These are phyloP conservation scores for Puma concolor DNA, from an alignment of 2,113 vertebrate genomes.

Conservation along the genomic window DNA sequence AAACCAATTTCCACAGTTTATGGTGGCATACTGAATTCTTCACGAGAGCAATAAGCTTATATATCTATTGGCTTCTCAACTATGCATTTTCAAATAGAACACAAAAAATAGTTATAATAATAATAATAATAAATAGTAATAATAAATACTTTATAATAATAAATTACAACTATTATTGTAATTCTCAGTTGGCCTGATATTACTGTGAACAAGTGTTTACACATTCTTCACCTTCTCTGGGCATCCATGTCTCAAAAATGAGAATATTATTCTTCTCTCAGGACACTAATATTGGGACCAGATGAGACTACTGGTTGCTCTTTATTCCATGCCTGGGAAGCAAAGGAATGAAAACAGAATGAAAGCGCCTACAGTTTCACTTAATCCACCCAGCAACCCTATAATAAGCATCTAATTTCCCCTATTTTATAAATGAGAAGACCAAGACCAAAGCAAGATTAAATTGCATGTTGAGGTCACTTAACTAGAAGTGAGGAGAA, in stretches of 20 bases:
- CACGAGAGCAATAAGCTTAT: background rate
- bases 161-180: background rate
- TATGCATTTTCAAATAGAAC: background rate
- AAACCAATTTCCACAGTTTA: background rate
- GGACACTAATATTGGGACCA: background rate
- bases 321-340: background rate
- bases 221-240: background rate
- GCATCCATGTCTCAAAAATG: background rate
- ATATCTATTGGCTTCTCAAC: background rate
- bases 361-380: background rate
- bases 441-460: background rate
- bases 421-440: background rate
- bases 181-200: background rate
- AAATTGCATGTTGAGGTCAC: background rate
- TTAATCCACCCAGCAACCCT: background rate
- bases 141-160: conserved; percentile 4
- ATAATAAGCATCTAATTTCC: background rate
- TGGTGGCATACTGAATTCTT: background rate
- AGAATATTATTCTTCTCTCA: background rate
- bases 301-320: background rate
- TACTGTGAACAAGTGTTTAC: background rate
- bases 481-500: background rate
- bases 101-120: background rate
- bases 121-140: too few relatives aligned
- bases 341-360: background rate